Base-by-base conservation (phyloP, 2,797 vertebrate species). In the Melanotaenia nigrans region DNA sequence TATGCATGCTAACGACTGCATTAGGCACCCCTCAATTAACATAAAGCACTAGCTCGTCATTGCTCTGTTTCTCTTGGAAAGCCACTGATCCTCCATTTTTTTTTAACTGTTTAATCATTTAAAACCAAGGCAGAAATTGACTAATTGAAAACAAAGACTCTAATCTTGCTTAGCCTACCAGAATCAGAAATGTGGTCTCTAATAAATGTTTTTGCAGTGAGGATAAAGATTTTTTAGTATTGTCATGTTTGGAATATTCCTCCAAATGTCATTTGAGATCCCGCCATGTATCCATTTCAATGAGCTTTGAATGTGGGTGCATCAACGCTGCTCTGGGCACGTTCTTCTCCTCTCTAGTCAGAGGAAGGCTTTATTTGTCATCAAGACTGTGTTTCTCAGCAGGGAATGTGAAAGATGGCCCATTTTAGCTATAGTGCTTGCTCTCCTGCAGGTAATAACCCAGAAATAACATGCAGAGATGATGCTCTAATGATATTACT, bases 401-500 rank as follows among this genome's bases (percentile, higher is more conserved):
- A 81, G 84, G 78, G 78, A 65, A 72, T n/a, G 71, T 93, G 88
- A 93, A 87, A 79, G 84, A 93, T 91, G 83, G 82, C 74, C 84
- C 42, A 28, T 77, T 86, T 92, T 87, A 88, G 88, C 76, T 73
- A 35, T 79, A 79, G 81, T 63, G 81, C 72, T 88, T 56, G 70
- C 84, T 87, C 81, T 85, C 85, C 82, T 82, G 87, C 89, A 89
- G 91, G 88, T 92, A 93, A 94, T 93, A 94, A 92, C 89, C 91
- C 91, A 91, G 91, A 93, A 93, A 92, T 92, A 92, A 91, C 90
- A 88, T 77, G 78, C 85, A 78, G 79, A 86, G 87, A 92, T 87
- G 91, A 92, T 83, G 85, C 86, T 76, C 82, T 92, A 92, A 94
- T 93, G 91, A 90, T 91, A 92, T 93, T 93, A 91, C 85, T 91